Conservation (phyloP, 2,797 vertebrate species). For the Steatocranus sp. region DNA sequence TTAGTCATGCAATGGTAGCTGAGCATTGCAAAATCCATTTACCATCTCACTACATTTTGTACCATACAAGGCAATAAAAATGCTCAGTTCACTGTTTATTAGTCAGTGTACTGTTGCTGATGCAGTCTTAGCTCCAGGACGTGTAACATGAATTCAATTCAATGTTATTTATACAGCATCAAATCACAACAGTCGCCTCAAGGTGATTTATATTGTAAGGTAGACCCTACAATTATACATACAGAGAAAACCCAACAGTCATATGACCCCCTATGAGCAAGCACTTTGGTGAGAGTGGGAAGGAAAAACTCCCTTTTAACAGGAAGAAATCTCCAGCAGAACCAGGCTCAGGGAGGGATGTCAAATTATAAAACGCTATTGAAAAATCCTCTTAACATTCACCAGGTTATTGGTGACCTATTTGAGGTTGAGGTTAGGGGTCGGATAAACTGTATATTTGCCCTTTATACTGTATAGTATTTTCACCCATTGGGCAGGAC, state of each 20-base stretch:
- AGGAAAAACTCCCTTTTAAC: neutral
- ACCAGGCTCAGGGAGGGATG: neutral
- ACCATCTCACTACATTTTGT: neutral
- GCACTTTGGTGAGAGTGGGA: fast-evolving
- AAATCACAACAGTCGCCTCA: neutral
- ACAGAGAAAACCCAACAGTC: neutral
- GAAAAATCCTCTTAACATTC: neutral
- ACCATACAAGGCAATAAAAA: neutral
- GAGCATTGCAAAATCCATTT: neutral
- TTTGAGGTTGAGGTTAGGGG: neutral
- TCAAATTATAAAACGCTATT: neutral
- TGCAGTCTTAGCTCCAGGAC: neutral
- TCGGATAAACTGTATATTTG: neutral
- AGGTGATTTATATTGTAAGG: neutral
- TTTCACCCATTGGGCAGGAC: neutral
- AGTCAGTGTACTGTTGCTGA: neutral
- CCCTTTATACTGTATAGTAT: neutral
- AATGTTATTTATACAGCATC: neutral
- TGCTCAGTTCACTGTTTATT: neutral
- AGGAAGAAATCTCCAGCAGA: neutral
- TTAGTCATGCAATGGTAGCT: neutral
- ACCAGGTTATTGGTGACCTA: neutral
- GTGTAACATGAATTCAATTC: neutral
- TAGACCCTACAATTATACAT: neutral
- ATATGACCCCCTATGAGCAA: fast-evolving